These are phyloP conservation scores for Lepidocyrtinus sp. DNA, from an alignment of 2,888 invertebrate species.

Conservation along the genomic window DNA sequence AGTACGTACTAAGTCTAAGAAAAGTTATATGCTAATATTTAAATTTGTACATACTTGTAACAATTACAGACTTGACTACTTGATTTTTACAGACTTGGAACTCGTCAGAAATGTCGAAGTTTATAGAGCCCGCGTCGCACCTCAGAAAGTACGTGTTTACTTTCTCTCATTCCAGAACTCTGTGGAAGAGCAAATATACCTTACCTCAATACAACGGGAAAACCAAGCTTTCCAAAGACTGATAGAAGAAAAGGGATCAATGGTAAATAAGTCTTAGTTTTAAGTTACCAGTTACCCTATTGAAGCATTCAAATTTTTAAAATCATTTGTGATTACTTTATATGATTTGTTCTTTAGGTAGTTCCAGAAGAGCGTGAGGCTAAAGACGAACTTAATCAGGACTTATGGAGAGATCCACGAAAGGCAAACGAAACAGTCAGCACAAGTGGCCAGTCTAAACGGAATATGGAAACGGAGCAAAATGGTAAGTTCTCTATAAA, in stretches of 20 bases:
- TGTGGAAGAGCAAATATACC: slow-evolving; percentile 96
- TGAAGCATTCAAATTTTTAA: background rate
- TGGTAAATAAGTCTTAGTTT: slow-evolving; percentile 43
- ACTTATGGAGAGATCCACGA: slow-evolving; percentile 72
- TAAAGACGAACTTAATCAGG: slow-evolving; percentile 79
- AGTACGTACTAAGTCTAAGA: slow-evolving; percentile 50
- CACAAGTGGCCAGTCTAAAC: slow-evolving; percentile 77
- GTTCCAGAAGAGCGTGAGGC: slow-evolving; percentile 91
- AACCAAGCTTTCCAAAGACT: slow-evolving; percentile 95
- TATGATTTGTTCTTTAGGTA: slow-evolving; percentile 83
- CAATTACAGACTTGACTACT: background rate
- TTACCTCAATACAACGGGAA: slow-evolving; percentile 90
- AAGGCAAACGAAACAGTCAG: slow-evolving; percentile 74
- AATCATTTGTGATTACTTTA: background rate
- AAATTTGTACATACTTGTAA: background rate
- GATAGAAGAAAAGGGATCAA: slow-evolving; percentile 87
- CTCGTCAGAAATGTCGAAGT: slow-evolving; percentile 68
- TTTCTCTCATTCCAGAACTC: slow-evolving; percentile 93
- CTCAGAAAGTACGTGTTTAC: slow-evolving; percentile 81
- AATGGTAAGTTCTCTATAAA: slow-evolving; percentile 72
- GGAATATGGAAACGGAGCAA: slow-evolving; percentile 73
- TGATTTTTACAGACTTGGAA: slow-evolving; percentile 63
- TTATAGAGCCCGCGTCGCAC: slow-evolving; percentile 66
- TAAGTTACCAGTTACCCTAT: background rate
- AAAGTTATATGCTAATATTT: background rate